phyloP scores from a whole-genome alignment of 2,113 vertebrate genomes.

The Gymnobelideus leadbeateri region DNA sequence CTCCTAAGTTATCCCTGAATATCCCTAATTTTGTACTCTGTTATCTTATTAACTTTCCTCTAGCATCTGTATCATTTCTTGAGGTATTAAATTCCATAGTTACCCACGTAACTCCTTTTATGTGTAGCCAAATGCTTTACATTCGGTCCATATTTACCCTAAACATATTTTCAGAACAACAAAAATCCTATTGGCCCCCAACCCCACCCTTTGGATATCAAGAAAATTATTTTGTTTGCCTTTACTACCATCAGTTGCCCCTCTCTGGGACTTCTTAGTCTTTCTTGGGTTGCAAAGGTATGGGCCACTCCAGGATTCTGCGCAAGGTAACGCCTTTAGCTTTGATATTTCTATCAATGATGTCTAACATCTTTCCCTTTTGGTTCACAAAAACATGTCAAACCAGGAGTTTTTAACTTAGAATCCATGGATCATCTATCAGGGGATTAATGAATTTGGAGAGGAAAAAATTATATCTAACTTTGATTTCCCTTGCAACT shows the following conservation, averaged over 20 bases:
- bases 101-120: neutral
- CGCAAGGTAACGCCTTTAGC: neutral
- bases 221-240: neutral
- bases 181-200: neutral
- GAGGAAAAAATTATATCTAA: no score
- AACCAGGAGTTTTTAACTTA: neutral
- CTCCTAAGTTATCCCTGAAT: neutral
- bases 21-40: neutral
- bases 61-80: neutral
- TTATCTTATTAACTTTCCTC: slow-evolving; percentile 7
- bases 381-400: neutral
- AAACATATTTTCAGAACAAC: neutral
- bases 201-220: neutral
- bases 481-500: no score
- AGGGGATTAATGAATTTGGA: neutral
- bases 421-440: neutral
- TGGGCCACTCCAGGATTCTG: neutral
- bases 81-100: neutral
- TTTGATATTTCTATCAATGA: neutral
- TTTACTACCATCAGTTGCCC: no score
- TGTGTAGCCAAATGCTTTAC: slow-evolving; percentile 6
- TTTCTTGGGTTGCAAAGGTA: neutral
- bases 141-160: neutral
- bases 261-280: no score
- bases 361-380: neutral